phyloP scores from a whole-genome alignment of 2,888 invertebrate genomes.

The Scelioninae gen. 1 region DNA sequence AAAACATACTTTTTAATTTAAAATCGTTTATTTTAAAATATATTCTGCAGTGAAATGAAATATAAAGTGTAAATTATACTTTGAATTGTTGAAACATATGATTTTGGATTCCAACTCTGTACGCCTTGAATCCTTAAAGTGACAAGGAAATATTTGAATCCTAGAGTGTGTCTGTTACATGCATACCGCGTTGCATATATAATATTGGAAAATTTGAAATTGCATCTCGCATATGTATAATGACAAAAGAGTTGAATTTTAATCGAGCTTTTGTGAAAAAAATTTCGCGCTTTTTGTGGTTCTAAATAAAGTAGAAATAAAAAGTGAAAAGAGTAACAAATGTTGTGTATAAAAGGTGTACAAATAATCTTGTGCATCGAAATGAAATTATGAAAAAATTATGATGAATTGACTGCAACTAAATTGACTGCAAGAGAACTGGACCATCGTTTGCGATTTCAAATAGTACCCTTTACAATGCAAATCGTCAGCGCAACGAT shows the following conservation, averaged over 20 bases:
- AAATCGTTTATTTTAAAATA: too few relatives aligned
- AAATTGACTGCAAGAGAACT: slow-evolving; percentile 2
- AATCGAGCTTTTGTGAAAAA: slow-evolving; percentile 36
- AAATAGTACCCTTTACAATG: not conserved
- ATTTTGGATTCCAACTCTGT: not conserved
- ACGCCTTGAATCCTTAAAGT: slow-evolving; percentile 26
- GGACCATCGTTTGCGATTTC: slow-evolving; percentile 1
- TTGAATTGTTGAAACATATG: not conserved
- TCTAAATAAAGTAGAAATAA: slow-evolving; percentile 20
- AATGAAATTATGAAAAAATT: slow-evolving; percentile 7
- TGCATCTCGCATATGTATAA: slow-evolving; percentile 47
- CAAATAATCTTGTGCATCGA: slow-evolving; percentile 33
- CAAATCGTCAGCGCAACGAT: not conserved
- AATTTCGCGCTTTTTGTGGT: slow-evolving; percentile 26
- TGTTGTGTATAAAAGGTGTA: slow-evolving; percentile 23
- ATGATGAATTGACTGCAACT: not conserved
- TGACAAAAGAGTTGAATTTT: slow-evolving; percentile 39
- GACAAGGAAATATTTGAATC: slow-evolving; percentile 75
- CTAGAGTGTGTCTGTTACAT: slow-evolving; percentile 83
- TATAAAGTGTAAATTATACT: too few relatives aligned
- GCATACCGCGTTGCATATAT: slow-evolving; percentile 77
- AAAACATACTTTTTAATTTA: not conserved
- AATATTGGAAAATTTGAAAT: slow-evolving; percentile 52
- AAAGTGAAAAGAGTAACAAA: slow-evolving; percentile 14
- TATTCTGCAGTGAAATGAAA: too few relatives aligned